Evolutionary conservation across 2,888 invertebrate species (phyloP), one percentile per base, ranked within the genome.

Genomic region (Caenorhabditis sinica): DNA sequence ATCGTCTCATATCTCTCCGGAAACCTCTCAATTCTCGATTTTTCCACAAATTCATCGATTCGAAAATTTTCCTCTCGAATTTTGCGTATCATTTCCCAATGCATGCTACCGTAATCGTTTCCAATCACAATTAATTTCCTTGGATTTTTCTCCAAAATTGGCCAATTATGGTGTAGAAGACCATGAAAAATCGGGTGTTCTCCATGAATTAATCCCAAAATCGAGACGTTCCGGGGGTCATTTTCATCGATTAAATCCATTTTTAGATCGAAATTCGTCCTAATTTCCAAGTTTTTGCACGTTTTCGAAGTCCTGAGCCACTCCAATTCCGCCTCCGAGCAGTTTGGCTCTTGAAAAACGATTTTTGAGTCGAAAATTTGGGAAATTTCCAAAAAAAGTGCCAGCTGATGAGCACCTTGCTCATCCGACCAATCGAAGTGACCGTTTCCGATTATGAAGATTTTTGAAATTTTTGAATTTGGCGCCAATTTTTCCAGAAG

Each of bases 361-460:
- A 85, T 13, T 11, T 79, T 61, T 2, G 60, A 28, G 8, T 69
- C 40, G 43, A 81, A 85, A 43, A 63, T 61, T 15, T 72, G 15
- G 4, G 86, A 77, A 36, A 89, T 51, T 33, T 66, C 43, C 8
- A 83, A 49, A 20, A 79, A 79, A 33, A 88, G 56, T 2, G 88
- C 87, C n/a, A 89, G 58, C 58, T 89, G 89, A 69, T 85, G 85
- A 9, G 88, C 86, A 30, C 89, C 89, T 8, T 86, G 63, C 45
- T 87, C 76, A 25, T 56, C 61, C 2, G 58, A 28, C 9, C 80
- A 69, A 58, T 89, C 88, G 72, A 89, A 89, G 80, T 89, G 86
- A 0, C 89, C 89, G 51, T 89, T 89, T 58, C 89, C 89, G 11
- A 89, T 40, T 17, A 88, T 25, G n/a, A 75, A 68, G n/a, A 88